These are phyloP conservation scores for Eudemis profundana DNA, from an alignment of 2,888 invertebrate genomes.

Conservation along the genomic window DNA sequence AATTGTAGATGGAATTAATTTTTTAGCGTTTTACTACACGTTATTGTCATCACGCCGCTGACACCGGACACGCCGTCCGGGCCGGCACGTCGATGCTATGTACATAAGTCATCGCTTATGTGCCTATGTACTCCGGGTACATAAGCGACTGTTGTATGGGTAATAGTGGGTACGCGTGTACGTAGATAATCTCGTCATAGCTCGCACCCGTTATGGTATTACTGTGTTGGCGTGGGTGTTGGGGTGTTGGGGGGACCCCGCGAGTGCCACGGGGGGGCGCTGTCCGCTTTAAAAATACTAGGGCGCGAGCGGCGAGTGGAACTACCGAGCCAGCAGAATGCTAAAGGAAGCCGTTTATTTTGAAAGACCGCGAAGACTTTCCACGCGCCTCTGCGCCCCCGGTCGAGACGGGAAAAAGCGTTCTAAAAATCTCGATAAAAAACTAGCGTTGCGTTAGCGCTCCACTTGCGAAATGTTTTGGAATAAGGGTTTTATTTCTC, in stretches of 20 bases:
- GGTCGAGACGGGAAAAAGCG: slow-evolving; percentile 66
- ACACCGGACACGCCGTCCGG: slow-evolving; percentile 63
- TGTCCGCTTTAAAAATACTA: slow-evolving; percentile 84
- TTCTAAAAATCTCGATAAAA: slow-evolving; percentile 64
- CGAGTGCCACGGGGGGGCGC: slow-evolving; percentile 75
- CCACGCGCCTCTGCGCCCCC: slow-evolving; percentile 61
- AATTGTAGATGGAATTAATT: slow-evolving; percentile 30
- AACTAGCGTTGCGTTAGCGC: slow-evolving; percentile 64
- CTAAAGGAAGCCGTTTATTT: slow-evolving; percentile 80
- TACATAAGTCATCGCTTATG: slow-evolving; percentile 79
- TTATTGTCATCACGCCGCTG: slow-evolving; percentile 75
- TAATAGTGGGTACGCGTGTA: slow-evolving; percentile 74
- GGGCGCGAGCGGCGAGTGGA: slow-evolving; percentile 66
- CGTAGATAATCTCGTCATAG: slow-evolving; percentile 85
- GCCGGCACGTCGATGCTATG: slow-evolving; percentile 80
- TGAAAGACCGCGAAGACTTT: slow-evolving; percentile 72
- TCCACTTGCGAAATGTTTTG: slow-evolving; percentile 63
- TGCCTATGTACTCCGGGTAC: slow-evolving; percentile 72
- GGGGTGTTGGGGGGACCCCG: slow-evolving; percentile 59
- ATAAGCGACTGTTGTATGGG: slow-evolving; percentile 72
- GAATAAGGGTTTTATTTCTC: slow-evolving; percentile 38
- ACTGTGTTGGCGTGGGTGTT: slow-evolving; percentile 74
- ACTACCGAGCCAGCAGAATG: slow-evolving; percentile 73
- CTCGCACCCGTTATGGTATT: slow-evolving; percentile 85
- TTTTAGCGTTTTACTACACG: slow-evolving; percentile 50